Conservation (phyloP, 1,140 invertebrate genomes). For the Leptopilina boulardi region DNA sequence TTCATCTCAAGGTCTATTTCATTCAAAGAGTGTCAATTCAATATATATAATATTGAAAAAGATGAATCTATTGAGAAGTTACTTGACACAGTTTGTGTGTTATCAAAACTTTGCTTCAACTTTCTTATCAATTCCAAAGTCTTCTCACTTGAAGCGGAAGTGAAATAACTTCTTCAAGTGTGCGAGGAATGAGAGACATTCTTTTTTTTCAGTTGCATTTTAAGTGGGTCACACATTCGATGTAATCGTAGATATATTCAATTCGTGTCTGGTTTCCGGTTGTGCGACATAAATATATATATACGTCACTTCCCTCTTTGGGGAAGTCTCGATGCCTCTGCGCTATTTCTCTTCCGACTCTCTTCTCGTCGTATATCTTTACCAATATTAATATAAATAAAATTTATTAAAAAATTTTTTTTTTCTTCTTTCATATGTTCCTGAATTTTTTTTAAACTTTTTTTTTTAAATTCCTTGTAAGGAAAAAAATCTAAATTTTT, state of each 20-base stretch:
- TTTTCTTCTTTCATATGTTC: too few relatives aligned
- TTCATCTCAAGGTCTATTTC: background rate
- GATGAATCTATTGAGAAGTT: background rate
- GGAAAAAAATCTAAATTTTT: too few relatives aligned
- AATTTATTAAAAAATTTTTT: too few relatives aligned
- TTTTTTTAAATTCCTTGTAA: too few relatives aligned
- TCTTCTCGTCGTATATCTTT: too few relatives aligned
- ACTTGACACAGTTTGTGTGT: background rate
- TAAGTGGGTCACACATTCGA: conserved; percentile 29
- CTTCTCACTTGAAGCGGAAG: conserved; percentile 20
- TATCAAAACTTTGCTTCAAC: conserved; percentile 15
- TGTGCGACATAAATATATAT: background rate
- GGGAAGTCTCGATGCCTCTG: background rate
- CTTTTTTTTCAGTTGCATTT: background rate
- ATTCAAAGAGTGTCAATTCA: background rate
- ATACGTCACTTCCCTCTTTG: conserved; percentile 5
- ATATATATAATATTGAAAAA: background rate
- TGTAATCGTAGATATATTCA: conserved; percentile 1
- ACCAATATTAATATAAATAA: too few relatives aligned
- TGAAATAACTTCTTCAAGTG: conserved; percentile 3
- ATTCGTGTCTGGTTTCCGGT: background rate
- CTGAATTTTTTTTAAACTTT: too few relatives aligned
- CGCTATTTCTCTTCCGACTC: background rate
- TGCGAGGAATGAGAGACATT: background rate
- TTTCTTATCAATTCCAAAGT: conserved; percentile 29